Conservation (phyloP, 2,888 invertebrate species). For the Crossocerus cetratus region DNA sequence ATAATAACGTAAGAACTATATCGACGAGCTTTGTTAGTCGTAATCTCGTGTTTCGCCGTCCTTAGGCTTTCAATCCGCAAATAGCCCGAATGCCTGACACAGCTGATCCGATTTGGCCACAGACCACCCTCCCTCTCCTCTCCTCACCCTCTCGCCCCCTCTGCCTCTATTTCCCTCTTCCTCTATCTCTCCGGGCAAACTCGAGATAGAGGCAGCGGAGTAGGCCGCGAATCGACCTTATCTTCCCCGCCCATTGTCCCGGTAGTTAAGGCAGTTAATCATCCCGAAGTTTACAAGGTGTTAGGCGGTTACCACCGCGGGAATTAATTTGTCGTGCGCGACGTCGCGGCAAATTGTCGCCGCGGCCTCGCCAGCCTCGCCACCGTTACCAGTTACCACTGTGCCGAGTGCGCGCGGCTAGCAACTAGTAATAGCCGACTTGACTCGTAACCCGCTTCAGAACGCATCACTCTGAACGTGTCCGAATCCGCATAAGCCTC, state of each 20-base stretch:
- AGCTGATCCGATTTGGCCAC: conserved; percentile 6
- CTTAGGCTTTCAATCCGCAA: no score
- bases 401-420: conserved; percentile 13
- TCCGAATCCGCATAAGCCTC: conserved; percentile 34
- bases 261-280: conserved; percentile 68
- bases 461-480: conserved; percentile 23
- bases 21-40: no score
- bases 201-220: conserved; percentile 10
- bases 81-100: no score
- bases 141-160: background rate
- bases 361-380: conserved; percentile 38
- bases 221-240: conserved; percentile 53
- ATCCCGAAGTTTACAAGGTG: conserved; percentile 71
- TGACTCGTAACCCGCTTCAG: conserved; percentile 1
- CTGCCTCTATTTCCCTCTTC: no score
- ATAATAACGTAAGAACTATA: no score
- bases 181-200: no score
- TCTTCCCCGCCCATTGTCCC: conserved; percentile 57
- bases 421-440: conserved; percentile 42
- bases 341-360: conserved; percentile 73
- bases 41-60: no score
- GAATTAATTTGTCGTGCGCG: conserved; percentile 73
- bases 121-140: background rate
- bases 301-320: conserved; percentile 67
- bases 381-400: conserved; percentile 28